Base-by-base conservation (phyloP, 2,888 invertebrate genomes). In the Eupithecia insigniata region DNA sequence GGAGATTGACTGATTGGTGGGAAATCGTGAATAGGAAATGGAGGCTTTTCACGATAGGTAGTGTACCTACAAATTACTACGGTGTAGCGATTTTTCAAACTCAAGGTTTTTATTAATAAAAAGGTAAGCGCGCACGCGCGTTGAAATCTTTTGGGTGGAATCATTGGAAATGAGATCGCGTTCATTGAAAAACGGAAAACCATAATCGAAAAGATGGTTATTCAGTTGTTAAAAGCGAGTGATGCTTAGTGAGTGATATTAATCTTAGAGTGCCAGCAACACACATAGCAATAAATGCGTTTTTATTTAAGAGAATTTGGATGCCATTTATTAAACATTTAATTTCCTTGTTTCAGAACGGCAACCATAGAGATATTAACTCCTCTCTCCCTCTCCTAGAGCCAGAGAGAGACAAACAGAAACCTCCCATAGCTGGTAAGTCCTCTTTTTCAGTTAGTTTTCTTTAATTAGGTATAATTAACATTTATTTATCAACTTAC, bases 361-460 rank as follows among this genome's bases (percentile, higher is more conserved):
- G 77, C 32, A 79, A 73, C 69, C 78, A 73, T 8, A 73, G 68
- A 1, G 81, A 79, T 39, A 22, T 51, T 12, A 81, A 79, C 2
- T 78, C 82, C 4, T 80, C 83, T 6, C 87, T 92, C 75, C 91
- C 94, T 0, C 88, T 95, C 0, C 80, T 95, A 67, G 95, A 95
- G 76, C 92, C 92, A 0, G 92, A 93, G 51, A 87, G 87, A 67
- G 87, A 82, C 0, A 87, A 87, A 71, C 94, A 89, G 66, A 86
- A 87, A 62, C 94, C 94, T 1, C 95, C 95, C 0, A 78, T 94
- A 46, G 94, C 95, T 58, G 95, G 94, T 92, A 80, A 81, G 75
- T 70, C 32, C 73, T 34, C 46, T 32, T 26, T 1, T 55, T 1
- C 18, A 30, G 18, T 60, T 14, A 28, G 5, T 16, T 28, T 28